phyloP scores from a whole-genome alignment of 2,113 vertebrate species.

The Aix galericulata region DNA sequence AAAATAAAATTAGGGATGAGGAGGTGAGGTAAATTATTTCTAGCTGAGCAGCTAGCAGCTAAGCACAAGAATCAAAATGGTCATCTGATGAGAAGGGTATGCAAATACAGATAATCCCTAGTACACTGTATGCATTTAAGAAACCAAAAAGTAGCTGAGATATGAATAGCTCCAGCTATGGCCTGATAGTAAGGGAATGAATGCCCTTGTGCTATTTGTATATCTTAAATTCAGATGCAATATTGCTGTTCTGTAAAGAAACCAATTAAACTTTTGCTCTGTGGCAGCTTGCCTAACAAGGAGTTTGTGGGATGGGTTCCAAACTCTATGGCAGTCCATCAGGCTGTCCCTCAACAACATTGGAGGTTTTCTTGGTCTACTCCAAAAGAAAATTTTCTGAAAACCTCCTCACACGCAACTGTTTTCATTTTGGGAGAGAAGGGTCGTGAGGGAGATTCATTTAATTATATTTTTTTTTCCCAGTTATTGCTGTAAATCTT shows the following conservation, averaged over 20 bases:
- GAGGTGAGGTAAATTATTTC: background rate
- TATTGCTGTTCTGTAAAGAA: background rate
- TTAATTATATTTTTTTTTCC: background rate
- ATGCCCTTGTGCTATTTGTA: background rate
- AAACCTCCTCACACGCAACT: background rate
- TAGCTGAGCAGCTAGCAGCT: background rate
- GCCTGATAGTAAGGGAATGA: background rate
- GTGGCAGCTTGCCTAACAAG: background rate
- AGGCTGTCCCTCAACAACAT: background rate
- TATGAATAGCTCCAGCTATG: background rate
- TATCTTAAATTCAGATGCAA: background rate
- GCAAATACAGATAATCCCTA: background rate
- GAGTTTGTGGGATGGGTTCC: background rate
- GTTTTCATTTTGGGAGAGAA: background rate
- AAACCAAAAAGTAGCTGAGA: background rate
- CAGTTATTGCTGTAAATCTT: background rate
- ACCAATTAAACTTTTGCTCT: background rate
- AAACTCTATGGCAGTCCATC: background rate
- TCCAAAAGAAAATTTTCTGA: background rate
- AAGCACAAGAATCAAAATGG: background rate
- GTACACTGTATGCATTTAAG: rapidly evolving
- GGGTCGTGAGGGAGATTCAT: background rate
- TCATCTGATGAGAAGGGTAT: background rate
- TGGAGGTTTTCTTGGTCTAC: background rate
- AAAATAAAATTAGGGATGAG: background rate